Evolutionary conservation across 2,888 invertebrate genomes (phyloP), one percentile per base, ranked within the genome.

Genomic region (Drosophila pseudotalamancana): DNA sequence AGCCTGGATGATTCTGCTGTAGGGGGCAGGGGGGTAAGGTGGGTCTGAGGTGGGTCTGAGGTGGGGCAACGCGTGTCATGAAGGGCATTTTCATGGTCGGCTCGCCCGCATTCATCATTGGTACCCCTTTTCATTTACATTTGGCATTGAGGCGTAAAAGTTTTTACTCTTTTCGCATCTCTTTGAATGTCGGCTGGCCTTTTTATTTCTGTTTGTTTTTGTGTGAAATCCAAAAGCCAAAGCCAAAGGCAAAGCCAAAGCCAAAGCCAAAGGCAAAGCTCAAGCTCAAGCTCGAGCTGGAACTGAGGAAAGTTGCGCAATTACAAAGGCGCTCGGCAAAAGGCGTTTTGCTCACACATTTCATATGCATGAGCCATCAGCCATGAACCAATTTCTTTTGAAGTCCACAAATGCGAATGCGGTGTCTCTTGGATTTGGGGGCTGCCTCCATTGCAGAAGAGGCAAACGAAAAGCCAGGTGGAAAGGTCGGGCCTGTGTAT

Each of bases 301-400:
- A 50, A 31, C 61, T 48, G 69, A 67, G 63, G 82, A 82, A 78
- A 78, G 86, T 68, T 86, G 82, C 86, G 86, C 83, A 87, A 87
- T 70, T 73, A 85, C 84, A 82, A 82, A 87, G 67, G 61, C 56
- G 46, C 27, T 9, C 16, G 62, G 51, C 49, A 63, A 66, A 70
- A 67, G 62, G 35, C 61, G 62, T 65, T 59, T 57, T 71, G 59
- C 18, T 76, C 73, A 63, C 66, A 73, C 66, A 63, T 74, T 81
- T 75, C 50, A 67, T 71, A 81, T 72, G 79, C 82, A 71, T 76
- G 73, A 67, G 68, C 57, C 72, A 72, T 63, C 72, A 66, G 70
- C 73, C 67, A 74, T 70, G 67, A 71, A 75, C 76, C 74, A 74
- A 71, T 74, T 59, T 74, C 72, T 71, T 82, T 81, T 81, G 81